phyloP scores from a whole-genome alignment of 1,140 invertebrate genomes.

The Monochamus saltuarius region DNA sequence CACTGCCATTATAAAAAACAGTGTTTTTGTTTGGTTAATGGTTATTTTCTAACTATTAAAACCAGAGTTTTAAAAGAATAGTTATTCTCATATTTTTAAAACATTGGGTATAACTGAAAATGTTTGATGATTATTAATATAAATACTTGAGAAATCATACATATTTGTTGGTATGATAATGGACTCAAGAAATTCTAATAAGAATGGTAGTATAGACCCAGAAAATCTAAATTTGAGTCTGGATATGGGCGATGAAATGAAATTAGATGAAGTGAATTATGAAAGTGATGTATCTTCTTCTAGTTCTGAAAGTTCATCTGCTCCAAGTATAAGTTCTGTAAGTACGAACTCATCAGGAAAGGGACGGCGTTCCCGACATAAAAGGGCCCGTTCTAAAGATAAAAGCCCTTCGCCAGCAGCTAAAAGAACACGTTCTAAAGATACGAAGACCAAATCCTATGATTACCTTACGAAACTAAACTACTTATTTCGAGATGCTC shows the following conservation, averaged over 20 bases:
- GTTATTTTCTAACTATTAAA: background rate
- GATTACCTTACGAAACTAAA: constrained; percentile 89
- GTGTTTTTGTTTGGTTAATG: constrained; percentile 14
- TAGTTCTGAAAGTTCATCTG: constrained; percentile 66
- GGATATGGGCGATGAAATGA: constrained; percentile 51
- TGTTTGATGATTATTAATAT: background rate
- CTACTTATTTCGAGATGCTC: constrained; percentile 91
- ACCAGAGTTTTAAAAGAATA: background rate
- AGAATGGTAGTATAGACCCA: constrained; percentile 48
- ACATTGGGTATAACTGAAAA: background rate
- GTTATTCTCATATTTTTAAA: background rate
- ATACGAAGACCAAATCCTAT: constrained; percentile 65
- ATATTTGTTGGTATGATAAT: constrained; percentile 37
- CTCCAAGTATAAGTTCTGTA: constrained; percentile 72
- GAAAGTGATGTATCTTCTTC: constrained; percentile 80
- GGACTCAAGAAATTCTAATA: constrained; percentile 43
- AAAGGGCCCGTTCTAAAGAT: constrained; percentile 55
- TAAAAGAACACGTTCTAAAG: constrained; percentile 58
- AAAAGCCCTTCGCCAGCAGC: constrained; percentile 56
- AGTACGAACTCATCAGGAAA: constrained; percentile 65
- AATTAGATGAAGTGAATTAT: constrained; percentile 52
- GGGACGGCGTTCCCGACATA: constrained; percentile 55
- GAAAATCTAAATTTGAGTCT: constrained; percentile 50
- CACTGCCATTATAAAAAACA: too few relatives aligned
- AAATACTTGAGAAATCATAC: background rate